A percentile compares a stretch with the other conserved stretches of the same genome.
Evolutionary conservation across 2,888 invertebrate genomes (phyloP).

Genomic region (Leptinotarsa tumamoca): DNA sequence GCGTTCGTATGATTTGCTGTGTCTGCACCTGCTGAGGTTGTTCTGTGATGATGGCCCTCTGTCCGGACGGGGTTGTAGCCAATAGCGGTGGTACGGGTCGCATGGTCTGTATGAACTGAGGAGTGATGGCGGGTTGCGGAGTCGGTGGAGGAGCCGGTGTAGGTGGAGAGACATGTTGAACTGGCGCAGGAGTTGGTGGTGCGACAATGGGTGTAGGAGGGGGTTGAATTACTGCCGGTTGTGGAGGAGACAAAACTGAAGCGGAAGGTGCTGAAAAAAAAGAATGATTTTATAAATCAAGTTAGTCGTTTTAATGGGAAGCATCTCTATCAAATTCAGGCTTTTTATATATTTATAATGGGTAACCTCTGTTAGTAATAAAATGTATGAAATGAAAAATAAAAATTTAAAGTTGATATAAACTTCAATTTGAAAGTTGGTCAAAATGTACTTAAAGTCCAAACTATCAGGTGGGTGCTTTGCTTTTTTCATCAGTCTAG

Average conservation of each 20-base stretch:
- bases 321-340: no score
- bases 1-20: conserved; percentile 67
- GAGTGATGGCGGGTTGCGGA: conserved; percentile 51
- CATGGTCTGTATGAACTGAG: conserved; percentile 47
- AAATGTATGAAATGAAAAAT: no score
- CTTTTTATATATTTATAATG: no score
- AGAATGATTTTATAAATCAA: no score
- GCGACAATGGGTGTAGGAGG: conserved; percentile 48
- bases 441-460: no score
- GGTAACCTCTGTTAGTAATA: no score
- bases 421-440: no score
- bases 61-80: conserved; percentile 58
- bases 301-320: no score
- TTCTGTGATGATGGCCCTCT: conserved; percentile 59
- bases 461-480: no score
- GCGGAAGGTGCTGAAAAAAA: conserved; percentile 40
- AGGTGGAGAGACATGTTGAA: conserved; percentile 35
- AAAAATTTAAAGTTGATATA: no score
- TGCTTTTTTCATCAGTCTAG: no score
- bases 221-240: conserved; percentile 43
- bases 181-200: conserved; percentile 35
- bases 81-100: conserved; percentile 63
- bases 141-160: conserved; percentile 43
- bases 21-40: conserved; percentile 57
- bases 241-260: conserved; percentile 43